These are phyloP conservation scores for Drosophila insularis DNA, from an alignment of 1,140 invertebrate genomes.

Conservation along the genomic window DNA sequence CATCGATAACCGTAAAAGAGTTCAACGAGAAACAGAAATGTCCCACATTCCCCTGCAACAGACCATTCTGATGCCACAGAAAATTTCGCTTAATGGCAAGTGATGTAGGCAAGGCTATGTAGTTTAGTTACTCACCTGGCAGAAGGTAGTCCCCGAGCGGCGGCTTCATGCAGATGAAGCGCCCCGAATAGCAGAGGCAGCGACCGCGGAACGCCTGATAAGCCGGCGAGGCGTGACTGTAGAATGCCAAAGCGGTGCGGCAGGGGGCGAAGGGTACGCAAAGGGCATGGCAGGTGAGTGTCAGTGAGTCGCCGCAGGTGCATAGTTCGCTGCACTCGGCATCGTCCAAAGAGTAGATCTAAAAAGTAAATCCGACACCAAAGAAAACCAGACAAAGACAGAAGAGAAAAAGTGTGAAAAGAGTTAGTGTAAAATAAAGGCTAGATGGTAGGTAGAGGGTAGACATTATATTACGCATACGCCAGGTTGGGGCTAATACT, in stretches of 20 bases:
- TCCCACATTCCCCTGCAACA: background rate
- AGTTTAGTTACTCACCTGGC: slow-evolving; percentile 67
- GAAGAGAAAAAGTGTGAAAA: no score
- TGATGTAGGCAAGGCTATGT: background rate
- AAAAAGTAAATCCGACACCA: slow-evolving; percentile 36
- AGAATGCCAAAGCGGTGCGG: slow-evolving; percentile 92
- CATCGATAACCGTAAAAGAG: slow-evolving; percentile 65
- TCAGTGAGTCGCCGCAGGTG: slow-evolving; percentile 89
- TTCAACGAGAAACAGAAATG: slow-evolving; percentile 49
- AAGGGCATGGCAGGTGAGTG: slow-evolving; percentile 91
- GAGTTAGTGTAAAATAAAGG: background rate
- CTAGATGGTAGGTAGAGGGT: background rate
- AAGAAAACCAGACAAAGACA: slow-evolving; percentile 1
- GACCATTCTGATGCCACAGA: slow-evolving; percentile 28
- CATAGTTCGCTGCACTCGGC: slow-evolving; percentile 92
- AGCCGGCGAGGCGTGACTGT: slow-evolving; percentile 93
- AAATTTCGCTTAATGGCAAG: slow-evolving; percentile 24
- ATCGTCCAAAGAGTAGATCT: slow-evolving; percentile 93
- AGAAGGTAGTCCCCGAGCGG: slow-evolving; percentile 87
- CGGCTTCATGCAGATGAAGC: slow-evolving; percentile 95
- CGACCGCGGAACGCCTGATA: slow-evolving; percentile 94
- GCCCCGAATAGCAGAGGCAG: slow-evolving; percentile 94
- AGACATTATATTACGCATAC: slow-evolving; percentile 64
- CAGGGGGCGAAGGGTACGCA: slow-evolving; percentile 92
- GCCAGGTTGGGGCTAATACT: slow-evolving; percentile 35